Evolutionary conservation across 1,140 invertebrate species (phyloP).

Genomic region (Gerris buenoi): DNA sequence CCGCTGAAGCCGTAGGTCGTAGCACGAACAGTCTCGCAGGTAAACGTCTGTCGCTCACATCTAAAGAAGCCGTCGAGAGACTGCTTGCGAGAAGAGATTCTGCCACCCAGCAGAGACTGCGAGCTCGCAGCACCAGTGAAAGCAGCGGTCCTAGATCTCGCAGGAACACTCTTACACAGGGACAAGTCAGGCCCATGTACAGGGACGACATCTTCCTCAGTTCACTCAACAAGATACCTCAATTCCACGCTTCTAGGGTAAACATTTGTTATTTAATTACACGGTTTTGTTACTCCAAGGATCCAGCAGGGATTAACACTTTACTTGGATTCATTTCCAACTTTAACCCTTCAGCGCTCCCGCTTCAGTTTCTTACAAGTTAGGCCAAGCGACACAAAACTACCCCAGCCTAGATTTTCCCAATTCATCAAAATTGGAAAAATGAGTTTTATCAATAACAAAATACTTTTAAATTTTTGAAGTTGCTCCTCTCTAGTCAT

Average conservation of each 20-base stretch:
- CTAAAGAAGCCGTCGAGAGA: neutral
- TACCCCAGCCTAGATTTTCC: too few relatives aligned
- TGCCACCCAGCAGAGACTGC: constrained; percentile 12
- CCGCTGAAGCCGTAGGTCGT: constrained; percentile 48
- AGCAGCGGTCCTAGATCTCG: constrained; percentile 21
- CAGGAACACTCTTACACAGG: constrained; percentile 26
- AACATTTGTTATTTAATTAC: constrained; percentile 13
- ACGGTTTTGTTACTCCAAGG: neutral
- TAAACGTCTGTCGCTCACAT: neutral
- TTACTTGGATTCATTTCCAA: too few relatives aligned
- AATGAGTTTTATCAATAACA: too few relatives aligned
- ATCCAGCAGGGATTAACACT: too few relatives aligned
- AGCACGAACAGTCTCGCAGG: constrained; percentile 38
- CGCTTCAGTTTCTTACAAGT: too few relatives aligned
- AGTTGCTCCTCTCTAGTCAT: too few relatives aligned
- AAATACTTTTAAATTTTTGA: too few relatives aligned
- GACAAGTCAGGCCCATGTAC: constrained; percentile 50
- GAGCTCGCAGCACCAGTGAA: constrained; percentile 26
- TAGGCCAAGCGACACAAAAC: too few relatives aligned
- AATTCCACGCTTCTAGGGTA: constrained; percentile 55
- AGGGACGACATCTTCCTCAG: constrained; percentile 72
- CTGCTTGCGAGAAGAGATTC: neutral
- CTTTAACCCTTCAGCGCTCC: too few relatives aligned
- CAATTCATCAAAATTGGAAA: too few relatives aligned
- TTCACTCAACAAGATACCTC: constrained; percentile 58